phyloP scores from a whole-genome alignment of 2,888 invertebrate genomes.

The Chesias legatella region DNA sequence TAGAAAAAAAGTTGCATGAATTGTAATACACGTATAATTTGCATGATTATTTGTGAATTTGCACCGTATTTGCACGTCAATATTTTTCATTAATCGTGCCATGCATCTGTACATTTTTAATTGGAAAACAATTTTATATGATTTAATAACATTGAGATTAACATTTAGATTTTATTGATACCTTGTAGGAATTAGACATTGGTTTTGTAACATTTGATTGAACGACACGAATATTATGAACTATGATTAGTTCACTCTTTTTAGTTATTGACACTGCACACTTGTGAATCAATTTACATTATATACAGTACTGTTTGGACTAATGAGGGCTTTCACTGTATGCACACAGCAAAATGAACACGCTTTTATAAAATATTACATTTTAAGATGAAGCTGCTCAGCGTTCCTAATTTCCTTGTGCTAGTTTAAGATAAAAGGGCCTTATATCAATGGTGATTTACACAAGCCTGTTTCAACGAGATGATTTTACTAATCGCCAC shows the following conservation, averaged over 20 bases:
- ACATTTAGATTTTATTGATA: no score
- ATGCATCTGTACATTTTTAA: constrained; percentile 74
- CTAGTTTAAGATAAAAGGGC: no score
- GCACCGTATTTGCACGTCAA: constrained; percentile 29
- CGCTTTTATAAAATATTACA: no score
- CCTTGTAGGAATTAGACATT: background rate
- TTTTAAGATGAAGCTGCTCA: no score
- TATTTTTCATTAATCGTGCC: constrained; percentile 39
- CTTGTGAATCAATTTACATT: background rate
- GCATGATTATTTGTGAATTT: constrained; percentile 38
- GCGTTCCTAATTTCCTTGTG: no score
- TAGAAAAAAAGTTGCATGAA: constrained; percentile 60
- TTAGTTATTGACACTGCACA: constrained; percentile 3
- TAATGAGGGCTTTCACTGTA: constrained; percentile 5
- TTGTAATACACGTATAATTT: constrained; percentile 43
- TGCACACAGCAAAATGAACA: no score
- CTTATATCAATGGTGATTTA: no score
- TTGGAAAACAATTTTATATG: no score
- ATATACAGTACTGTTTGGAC: constrained; percentile 3
- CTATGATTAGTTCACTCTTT: background rate
- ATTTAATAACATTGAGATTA: no score
- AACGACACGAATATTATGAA: constrained; percentile 1
- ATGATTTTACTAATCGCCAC: no score
- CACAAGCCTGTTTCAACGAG: no score
- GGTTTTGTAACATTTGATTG: constrained; percentile 11